Percentiles rank a stretch among this genome's conserved stretches.
Conservation (phyloP, 2,888 invertebrate genomes). For the Pyralis farinalis region DNA sequence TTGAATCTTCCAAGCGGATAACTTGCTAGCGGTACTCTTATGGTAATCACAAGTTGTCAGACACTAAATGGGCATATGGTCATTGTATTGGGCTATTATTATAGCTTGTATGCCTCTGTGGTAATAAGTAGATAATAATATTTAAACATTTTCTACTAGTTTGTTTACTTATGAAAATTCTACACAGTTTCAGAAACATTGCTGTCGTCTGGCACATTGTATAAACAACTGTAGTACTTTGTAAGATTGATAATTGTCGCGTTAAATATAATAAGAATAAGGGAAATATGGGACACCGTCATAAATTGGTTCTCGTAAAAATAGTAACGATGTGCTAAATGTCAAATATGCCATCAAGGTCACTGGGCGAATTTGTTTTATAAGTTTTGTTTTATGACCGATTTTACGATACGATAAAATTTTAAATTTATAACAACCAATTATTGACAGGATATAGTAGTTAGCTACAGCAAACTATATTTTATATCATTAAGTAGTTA, state of each 20-base stretch:
- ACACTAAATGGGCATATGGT: too few species aligned
- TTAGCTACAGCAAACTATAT: background rate
- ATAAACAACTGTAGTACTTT: slow-evolving; percentile 15
- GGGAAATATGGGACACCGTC: slow-evolving; percentile 18
- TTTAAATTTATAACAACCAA: slow-evolving; percentile 4
- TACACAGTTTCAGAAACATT: slow-evolving; percentile 6
- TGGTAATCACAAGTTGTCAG: too few species aligned
- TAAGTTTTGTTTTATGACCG: slow-evolving; percentile 9
- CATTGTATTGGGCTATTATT: too few species aligned
- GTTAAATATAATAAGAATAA: slow-evolving; percentile 15
- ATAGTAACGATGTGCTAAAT: slow-evolving; percentile 27
- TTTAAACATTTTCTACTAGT: too few species aligned
- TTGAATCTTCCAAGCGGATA: too few species aligned
- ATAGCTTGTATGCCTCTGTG: too few species aligned
- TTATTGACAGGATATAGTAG: slow-evolving; percentile 8
- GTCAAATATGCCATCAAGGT: slow-evolving; percentile 19
- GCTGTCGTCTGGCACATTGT: slow-evolving; percentile 13
- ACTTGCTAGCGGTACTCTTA: too few species aligned
- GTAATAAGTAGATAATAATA: too few species aligned
- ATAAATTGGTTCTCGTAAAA: slow-evolving; percentile 20
- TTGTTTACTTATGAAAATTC: background rate
- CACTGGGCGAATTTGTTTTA: slow-evolving; percentile 18
- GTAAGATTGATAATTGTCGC: slow-evolving; percentile 19
- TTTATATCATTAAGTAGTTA: background rate
- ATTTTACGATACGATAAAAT: slow-evolving; percentile 21